Percentiles rank a stretch among this genome's conserved stretches.
These are phyloP conservation scores for Disparrhopalites patrizii DNA, from an alignment of 2,888 invertebrate genomes.

Conservation along the genomic window DNA sequence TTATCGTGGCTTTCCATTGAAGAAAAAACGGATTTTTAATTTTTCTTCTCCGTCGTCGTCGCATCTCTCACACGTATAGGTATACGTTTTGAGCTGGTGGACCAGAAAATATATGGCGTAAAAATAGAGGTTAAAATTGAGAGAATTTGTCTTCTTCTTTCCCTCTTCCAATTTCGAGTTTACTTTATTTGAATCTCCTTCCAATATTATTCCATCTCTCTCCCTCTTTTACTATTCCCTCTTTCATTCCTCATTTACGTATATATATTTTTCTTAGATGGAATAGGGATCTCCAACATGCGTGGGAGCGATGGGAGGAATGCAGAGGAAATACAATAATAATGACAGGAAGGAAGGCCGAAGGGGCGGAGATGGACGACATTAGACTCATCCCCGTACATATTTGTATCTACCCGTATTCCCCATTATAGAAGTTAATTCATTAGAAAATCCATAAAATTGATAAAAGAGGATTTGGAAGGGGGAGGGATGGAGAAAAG, in stretches of 20 bases:
- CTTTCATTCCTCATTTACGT: background rate
- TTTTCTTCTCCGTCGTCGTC: background rate
- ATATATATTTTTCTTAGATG: too few species aligned
- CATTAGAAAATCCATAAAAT: slow-evolving; percentile 3
- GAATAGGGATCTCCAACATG: too few species aligned
- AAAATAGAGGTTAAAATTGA: too few species aligned
- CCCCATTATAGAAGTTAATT: background rate
- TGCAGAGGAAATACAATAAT: background rate
- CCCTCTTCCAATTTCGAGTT: background rate
- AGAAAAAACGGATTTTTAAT: background rate
- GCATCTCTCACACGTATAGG: background rate
- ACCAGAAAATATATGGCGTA: too few species aligned
- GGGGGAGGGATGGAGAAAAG: background rate
- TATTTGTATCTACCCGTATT: too few species aligned
- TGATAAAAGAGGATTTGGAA: background rate
- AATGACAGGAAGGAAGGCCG: background rate
- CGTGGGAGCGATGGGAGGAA: too few species aligned
- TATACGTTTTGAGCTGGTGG: too few species aligned
- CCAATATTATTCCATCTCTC: too few species aligned
- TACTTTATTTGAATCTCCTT: too few species aligned
- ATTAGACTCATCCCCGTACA: background rate
- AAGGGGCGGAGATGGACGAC: background rate
- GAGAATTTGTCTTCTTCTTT: background rate
- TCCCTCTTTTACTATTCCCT: background rate
- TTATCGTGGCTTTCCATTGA: background rate